These are phyloP conservation scores for Melolontha melolontha DNA, from an alignment of 2,888 invertebrate genomes.

Conservation along the genomic window DNA sequence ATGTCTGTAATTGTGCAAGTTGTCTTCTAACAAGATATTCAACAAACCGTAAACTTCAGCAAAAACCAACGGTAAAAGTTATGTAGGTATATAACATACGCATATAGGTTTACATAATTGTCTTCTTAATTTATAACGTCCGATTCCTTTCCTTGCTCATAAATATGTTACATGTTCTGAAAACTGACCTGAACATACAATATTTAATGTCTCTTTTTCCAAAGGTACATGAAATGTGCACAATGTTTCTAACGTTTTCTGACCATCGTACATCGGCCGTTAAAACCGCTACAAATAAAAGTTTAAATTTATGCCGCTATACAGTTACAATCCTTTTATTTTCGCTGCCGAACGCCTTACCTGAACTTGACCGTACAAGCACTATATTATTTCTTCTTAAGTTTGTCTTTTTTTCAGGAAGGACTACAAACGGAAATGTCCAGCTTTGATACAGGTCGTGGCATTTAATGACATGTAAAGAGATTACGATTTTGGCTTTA, in stretches of 20 bases:
- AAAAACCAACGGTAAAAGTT: conserved; percentile 12
- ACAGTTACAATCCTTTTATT: conserved; percentile 25
- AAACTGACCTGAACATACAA: conserved; percentile 18
- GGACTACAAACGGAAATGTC: conserved; percentile 26
- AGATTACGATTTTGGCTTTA: conserved; percentile 14
- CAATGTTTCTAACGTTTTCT: conserved; percentile 13
- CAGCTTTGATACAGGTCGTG: conserved; percentile 20
- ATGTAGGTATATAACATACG: conserved; percentile 7
- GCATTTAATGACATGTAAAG: not conserved
- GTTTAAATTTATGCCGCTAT: conserved; percentile 26
- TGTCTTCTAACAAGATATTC: too few relatives aligned
- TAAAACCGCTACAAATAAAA: conserved; percentile 7
- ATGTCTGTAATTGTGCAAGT: not conserved
- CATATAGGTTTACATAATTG: conserved; percentile 52
- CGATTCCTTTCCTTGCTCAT: conserved; percentile 54
- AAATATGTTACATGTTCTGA: not conserved
- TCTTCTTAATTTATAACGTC: conserved; percentile 66
- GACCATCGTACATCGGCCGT: conserved; percentile 5
- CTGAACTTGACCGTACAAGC: too few relatives aligned
- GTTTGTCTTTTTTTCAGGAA: not conserved
- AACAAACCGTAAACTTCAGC: not conserved
- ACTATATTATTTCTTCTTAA: not conserved
- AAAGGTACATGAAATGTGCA: conserved; percentile 8
- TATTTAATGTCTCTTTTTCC: not conserved
- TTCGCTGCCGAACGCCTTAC: not conserved